Conservation (phyloP, 2,888 invertebrate species). For the Polyploca ridens region DNA sequence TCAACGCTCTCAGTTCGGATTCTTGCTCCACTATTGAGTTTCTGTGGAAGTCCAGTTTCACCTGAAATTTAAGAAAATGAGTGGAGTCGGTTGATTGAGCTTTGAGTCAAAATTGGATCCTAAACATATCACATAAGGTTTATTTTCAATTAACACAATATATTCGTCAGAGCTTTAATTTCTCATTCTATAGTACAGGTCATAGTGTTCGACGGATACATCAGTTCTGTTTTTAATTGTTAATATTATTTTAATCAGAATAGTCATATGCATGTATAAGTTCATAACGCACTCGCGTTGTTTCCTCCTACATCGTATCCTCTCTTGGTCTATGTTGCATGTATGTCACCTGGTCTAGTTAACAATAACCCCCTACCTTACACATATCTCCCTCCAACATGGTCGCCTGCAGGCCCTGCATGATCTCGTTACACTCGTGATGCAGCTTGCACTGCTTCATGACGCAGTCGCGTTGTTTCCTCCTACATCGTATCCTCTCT, state of each 20-base stretch:
- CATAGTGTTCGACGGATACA: no score
- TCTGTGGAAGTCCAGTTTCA: constrained; percentile 64
- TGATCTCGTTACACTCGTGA: constrained; percentile 39
- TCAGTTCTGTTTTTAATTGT: no score
- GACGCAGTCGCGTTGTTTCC: constrained; percentile 53
- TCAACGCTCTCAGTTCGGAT: constrained; percentile 55
- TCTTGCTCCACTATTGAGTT: constrained; percentile 64
- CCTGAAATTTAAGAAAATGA: constrained; percentile 39
- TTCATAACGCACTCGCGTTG: no score
- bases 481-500: constrained; percentile 45
- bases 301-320: no score
- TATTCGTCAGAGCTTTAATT: no score
- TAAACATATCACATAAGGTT: no score
- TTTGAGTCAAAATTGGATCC: no score
- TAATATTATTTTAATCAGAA: no score
- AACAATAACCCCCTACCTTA: constrained; percentile 46
- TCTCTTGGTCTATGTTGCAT: no score
- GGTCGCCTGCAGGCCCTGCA: constrained; percentile 49
- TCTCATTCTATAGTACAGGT: no score
- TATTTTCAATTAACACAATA: no score
- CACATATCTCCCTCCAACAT: constrained; percentile 54
- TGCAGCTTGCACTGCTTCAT: constrained; percentile 59
- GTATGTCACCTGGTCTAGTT: constrained; percentile 29
- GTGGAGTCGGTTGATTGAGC: neutral
- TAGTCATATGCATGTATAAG: no score